Base-by-base conservation (phyloP, 2,888 invertebrate species). In the Furcula furcula region DNA sequence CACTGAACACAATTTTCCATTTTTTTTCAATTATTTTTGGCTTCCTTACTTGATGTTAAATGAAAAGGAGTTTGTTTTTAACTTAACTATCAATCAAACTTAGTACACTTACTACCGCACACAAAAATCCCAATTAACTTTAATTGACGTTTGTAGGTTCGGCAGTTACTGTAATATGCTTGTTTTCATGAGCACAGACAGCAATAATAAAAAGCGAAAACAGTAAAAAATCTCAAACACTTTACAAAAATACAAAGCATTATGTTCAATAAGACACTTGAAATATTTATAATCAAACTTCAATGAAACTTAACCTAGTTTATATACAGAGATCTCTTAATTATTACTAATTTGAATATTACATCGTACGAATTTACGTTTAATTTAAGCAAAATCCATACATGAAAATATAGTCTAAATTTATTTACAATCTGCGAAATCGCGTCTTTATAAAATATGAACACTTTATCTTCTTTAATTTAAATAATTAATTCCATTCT, bases 171-270 rank as follows among this genome's bases (percentile, higher is more conserved):
- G n/a, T n/a, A n/a, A n/a, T n/a, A n/a, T n/a, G n/a, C n/a, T n/a
- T n/a, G n/a, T n/a, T n/a, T n/a, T n/a, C n/a, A n/a, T n/a, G n/a
- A 16, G 28, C 33, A 26, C 27, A 36, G 15, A 25, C 28, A 16
- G 22, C 37, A 29, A 32, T 32, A 30, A 36, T 20, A 7, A 7
- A 2, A 20, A 7, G 2, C 20, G n/a, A n/a, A n/a, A n/a, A n/a
- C n/a, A n/a, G n/a, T 60, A 65, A 69, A 55, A 57, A 54, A 57
- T 57, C 55, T 65, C 61, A 58, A 42, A 48, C 52, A 55, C 42
- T 70, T 74, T 76, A 78, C 69, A 79, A 79, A 79, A 79, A 78
- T 79, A 80, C 75, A 63, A 76, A 69, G 52, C 56, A 55, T 53
- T 65, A 55, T 57, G 55, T 49, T 59, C 52, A 61, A 62, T 79